These are phyloP conservation scores for Ceyx margarethae DNA, from an alignment of 2,113 vertebrate species.

Conservation along the genomic window DNA sequence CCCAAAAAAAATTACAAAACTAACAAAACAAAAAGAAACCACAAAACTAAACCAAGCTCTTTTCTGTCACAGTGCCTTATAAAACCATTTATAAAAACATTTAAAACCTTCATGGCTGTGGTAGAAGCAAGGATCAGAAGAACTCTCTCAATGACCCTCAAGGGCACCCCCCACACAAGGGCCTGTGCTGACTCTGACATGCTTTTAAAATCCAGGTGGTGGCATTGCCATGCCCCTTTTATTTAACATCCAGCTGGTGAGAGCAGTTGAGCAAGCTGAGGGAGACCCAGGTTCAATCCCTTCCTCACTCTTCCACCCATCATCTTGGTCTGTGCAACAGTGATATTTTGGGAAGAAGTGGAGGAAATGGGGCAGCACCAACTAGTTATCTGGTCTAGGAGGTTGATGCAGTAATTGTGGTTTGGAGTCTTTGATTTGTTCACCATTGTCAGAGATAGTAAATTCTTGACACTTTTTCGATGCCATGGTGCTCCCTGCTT, in stretches of 20 bases:
- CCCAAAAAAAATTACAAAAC: too few relatives aligned
- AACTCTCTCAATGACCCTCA: not conserved
- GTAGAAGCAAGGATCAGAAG: not conserved
- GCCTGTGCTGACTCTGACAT: not conserved
- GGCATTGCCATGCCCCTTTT: not conserved
- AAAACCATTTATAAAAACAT: not conserved
- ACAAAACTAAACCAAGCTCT: fast-evolving
- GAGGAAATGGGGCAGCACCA: not conserved
- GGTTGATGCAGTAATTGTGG: too few relatives aligned
- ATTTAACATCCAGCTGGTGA: not conserved
- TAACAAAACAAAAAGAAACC: too few relatives aligned
- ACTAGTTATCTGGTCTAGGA: not conserved
- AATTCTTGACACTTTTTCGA: not conserved
- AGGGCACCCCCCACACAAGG: not conserved
- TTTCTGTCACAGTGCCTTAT: not conserved
- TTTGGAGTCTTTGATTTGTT: not conserved
- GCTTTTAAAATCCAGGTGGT: not conserved
- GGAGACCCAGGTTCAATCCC: not conserved
- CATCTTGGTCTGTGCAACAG: not conserved
- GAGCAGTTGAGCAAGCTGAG: not conserved
- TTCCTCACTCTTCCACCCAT: not conserved
- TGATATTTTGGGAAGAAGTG: not conserved
- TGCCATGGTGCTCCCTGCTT: not conserved
- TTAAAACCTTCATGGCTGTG: not conserved
- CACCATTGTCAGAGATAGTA: too few relatives aligned